Evolutionary conservation across 2,888 invertebrate species (phyloP).

Genomic region (Erynnis tages): DNA sequence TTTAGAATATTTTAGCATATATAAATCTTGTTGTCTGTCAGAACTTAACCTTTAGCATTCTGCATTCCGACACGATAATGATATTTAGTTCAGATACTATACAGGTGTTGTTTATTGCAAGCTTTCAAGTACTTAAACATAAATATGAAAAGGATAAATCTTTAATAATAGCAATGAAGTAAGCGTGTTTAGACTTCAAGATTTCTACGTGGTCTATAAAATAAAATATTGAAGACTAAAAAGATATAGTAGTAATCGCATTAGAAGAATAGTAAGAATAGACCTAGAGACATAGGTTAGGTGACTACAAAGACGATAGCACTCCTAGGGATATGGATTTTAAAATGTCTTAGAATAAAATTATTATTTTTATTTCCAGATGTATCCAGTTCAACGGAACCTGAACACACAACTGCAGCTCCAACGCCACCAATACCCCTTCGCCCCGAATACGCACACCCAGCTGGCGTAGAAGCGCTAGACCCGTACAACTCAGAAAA

Average conservation of each 20-base stretch:
- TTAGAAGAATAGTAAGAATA: no score
- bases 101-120: background rate
- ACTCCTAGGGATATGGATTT: no score
- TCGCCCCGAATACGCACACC: slow-evolving; percentile 73
- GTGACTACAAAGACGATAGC: no score
- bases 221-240: no score
- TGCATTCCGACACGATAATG: slow-evolving; percentile 20
- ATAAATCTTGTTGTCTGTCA: slow-evolving; percentile 2
- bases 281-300: no score
- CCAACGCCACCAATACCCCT: slow-evolving; percentile 65
- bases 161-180: background rate
- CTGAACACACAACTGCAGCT: slow-evolving; percentile 55
- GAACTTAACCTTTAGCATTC: slow-evolving; percentile 24
- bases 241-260: no score
- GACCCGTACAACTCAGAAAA: slow-evolving; percentile 77
- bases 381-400: slow-evolving; percentile 58
- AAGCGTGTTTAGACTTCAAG: no score
- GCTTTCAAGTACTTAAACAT: background rate
- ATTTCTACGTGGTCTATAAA: no score
- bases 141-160: background rate
- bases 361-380: slow-evolving; percentile 55
- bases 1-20: slow-evolving; percentile 24
- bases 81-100: slow-evolving; percentile 12
- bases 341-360: no score
- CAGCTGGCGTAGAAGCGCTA: slow-evolving; percentile 71